Evolutionary conservation across 2,888 invertebrate genomes (phyloP), one percentile per base, ranked within the genome.

Genomic region (Macaria notata): DNA sequence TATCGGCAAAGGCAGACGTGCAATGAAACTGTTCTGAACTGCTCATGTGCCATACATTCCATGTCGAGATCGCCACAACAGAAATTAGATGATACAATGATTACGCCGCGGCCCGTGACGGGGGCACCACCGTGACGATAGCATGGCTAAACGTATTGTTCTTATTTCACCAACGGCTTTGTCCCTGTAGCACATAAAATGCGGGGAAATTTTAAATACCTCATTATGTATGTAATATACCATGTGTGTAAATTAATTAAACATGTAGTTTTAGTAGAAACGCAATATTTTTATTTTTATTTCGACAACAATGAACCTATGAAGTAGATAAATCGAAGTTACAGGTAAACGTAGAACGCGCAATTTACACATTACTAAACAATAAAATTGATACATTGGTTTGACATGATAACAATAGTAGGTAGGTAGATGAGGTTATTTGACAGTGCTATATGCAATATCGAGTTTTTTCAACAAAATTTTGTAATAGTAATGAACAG

Each of bases 401-500:
- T 6, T 19, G 19, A 19, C 19, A 6, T 36, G 4, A 2, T 6
- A 7, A 36, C 33, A 6, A 7, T 4, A 36, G 33, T 4, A 36
- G 5, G 33, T 33, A 6, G 6, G 5, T 6, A 36, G 33, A 36
- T 7, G 33, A 36, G 81, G 76, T 84, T 44, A 50, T 50, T 86
- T 89, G 29, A 81, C 77, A 53, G 76, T 72, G 68, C 73, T 83
- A 49, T 83, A 80, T 36, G 84, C 86, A 54, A 86, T 61, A 61
- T 89, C 89, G 9, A 92, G 69, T 63, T 91, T 92, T 70, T 88
- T 92, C 69, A 90, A 65, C 45, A 94, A 75, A 69, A 92, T 83
- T 83, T 91, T 92, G 69, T 93, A 93, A 73, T 93, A 94, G 78
- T 94, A 94, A 81, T 94, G 88, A 51, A 93, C 88, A 49, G 93